Base-by-base conservation (phyloP, 1,140 invertebrate species). In the Gryllus bimaculatus region DNA sequence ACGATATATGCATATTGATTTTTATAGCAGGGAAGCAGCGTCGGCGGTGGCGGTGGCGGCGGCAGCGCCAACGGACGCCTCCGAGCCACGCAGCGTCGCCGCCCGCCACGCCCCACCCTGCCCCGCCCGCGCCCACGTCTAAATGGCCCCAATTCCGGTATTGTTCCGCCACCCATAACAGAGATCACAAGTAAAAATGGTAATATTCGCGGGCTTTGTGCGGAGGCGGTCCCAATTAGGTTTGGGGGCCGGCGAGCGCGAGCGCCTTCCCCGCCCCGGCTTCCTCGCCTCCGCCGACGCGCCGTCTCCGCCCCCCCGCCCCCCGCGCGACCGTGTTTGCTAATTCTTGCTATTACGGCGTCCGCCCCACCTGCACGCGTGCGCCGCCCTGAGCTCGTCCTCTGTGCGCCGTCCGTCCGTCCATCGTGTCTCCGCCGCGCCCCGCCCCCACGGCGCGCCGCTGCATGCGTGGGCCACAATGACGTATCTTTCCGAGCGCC, bases 211-310 rank as follows among this genome's bases (percentile, higher is more conserved):
- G 49, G 26, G 76, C 54, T 79, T 79, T 79, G 78, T 79, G 74
- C 78, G 76, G 18, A 66, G 54, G 54, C 78, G 39, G 74, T 77
- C 49, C 47, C 80, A 78, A 48, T 48, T 80, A 66, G 79, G 80
- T 81, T 80, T 81, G 80, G 80, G n/a, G 76, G 21, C 81, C 77
- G 80, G 80, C 77, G 79, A 73, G 47, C 79, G 47, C 79, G 49
- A 74, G 54, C 79, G 54, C 78, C 80, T 79, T 75, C 48, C 80
- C 80, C 81, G 20, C 81, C 80, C 81, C 48, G 80, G 74, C 81
- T 76, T 81, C 75, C 81, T 82, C 80, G 74, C 81, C 54, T 80
- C 75, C 81, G 66, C 81, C 79, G 78, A 77, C 81, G 73, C 78
- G 78, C 80, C 78, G 18, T 26, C 48, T 15, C 66, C 47, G n/a